Evolutionary conservation across 1,140 invertebrate genomes (phyloP), one percentile per base, ranked within the genome.

Genomic region (Calycopis cecrops): DNA sequence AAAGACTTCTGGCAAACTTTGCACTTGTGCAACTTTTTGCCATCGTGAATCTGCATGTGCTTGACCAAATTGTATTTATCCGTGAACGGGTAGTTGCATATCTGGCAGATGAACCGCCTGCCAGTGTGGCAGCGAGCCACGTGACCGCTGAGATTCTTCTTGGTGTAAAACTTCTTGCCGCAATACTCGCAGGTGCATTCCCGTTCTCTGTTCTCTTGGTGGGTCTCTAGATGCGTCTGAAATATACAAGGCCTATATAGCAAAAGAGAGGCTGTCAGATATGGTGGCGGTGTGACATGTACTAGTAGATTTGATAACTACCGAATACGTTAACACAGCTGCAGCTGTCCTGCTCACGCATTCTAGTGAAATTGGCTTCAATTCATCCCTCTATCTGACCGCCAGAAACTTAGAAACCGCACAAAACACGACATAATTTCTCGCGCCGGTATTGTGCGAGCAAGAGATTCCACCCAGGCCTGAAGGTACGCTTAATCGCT

Each of bases 41-140:
- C 91, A 0, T 91, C 90, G 50, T 94, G 92, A 48, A 90, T 89
- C 1, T 88, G 76, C 77, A 91, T 89, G 71, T 94, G 92, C 18
- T 91, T 85, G 4, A 89, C 89, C 2, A 93, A 71, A 60, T 91
- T 88, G 17, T 88, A 88, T 57, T 91, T 90, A 3, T 90, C 88
- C 0, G 76, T 84, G 52, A 88, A 88, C 4, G 82, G 77, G 40
- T 73, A 80, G 16, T 64, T 72, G 59, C 87, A 88, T 16, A 76
- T 60, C 47, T 84, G 66, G 40, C 87, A 88, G 35, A 86, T 79
- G 51, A 69, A 87, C 7, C 73, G 59, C 12, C 71, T 68, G 17
- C 69, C 82, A 0, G 72, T 74, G 52, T 88, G 85, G 47, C 70
- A 62, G 33, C 67, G 64, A 3, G 69, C 63, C 4, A 81, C 69